Evolutionary conservation across 2,113 vertebrate genomes (phyloP).

Genomic region (Neogale vison): DNA sequence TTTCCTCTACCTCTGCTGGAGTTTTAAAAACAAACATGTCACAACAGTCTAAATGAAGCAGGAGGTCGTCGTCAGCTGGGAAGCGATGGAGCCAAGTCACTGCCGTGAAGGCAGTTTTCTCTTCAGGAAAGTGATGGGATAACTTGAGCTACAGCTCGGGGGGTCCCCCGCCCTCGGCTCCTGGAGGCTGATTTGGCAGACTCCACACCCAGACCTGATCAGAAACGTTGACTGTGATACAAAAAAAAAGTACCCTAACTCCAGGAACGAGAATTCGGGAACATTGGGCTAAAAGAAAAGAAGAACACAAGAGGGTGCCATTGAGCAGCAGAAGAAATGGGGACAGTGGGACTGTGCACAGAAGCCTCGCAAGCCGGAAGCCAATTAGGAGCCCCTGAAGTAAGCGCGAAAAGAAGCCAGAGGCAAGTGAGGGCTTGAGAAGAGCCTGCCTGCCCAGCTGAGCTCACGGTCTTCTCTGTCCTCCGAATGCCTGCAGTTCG

Average conservation of each 20-base stretch:
- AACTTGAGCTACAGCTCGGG: rapidly evolving
- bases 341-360: rapidly evolving
- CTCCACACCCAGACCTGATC: background rate
- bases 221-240: background rate
- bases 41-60: background rate
- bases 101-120: background rate
- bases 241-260: background rate
- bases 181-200: background rate
- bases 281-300: background rate
- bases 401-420: background rate
- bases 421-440: background rate
- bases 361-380: background rate
- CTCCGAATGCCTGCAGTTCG: background rate
- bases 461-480: background rate
- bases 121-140: background rate
- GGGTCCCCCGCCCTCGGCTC: background rate
- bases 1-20: background rate
- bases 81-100: background rate
- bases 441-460: background rate
- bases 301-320: slow-evolving; percentile 54
- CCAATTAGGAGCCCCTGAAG: background rate
- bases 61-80: background rate
- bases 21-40: background rate
- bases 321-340: background rate
- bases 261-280: background rate